phyloP scores from a whole-genome alignment of 2,113 vertebrate genomes.

The Myxocyprinus asiaticus region DNA sequence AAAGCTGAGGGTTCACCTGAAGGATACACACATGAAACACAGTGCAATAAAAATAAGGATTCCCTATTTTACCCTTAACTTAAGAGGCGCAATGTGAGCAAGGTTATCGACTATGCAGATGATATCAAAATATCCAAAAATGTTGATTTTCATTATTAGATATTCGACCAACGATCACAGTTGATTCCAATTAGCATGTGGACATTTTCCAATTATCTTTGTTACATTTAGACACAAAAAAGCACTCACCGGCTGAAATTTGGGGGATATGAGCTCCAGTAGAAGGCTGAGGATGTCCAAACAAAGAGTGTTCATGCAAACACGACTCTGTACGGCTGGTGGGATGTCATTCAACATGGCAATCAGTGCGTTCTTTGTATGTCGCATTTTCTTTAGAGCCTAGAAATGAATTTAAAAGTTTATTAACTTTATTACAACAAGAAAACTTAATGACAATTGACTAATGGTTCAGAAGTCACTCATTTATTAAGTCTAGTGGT shows the following conservation, averaged over 20 bases:
- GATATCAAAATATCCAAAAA: too few relatives aligned
- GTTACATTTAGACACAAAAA: neutral
- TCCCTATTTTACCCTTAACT: too few relatives aligned
- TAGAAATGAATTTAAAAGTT: conserved; percentile 55
- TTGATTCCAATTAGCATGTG: too few relatives aligned
- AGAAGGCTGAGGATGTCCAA: conserved; percentile 87
- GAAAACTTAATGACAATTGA: too few relatives aligned
- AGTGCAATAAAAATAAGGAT: too few relatives aligned
- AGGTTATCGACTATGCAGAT: too few relatives aligned
- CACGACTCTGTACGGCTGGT: conserved; percentile 72
- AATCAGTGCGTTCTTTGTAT: conserved; percentile 78
- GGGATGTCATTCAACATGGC: conserved; percentile 82
- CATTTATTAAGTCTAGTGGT: too few relatives aligned
- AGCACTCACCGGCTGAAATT: conserved; percentile 84
- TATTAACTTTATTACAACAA: neutral
- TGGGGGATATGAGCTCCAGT: conserved; percentile 88
- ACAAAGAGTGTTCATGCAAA: conserved; percentile 73
- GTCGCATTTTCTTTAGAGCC: conserved; percentile 75
- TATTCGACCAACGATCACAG: too few relatives aligned
- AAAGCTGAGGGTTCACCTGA: conserved; percentile 95
- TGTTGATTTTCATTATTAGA: too few relatives aligned
- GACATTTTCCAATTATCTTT: too few relatives aligned
- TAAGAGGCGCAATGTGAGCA: too few relatives aligned
- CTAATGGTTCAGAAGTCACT: too few relatives aligned
- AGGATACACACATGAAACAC: neutral